Conservation (phyloP, 2,888 invertebrate species). For the Xanthorhoe spadicearia region DNA sequence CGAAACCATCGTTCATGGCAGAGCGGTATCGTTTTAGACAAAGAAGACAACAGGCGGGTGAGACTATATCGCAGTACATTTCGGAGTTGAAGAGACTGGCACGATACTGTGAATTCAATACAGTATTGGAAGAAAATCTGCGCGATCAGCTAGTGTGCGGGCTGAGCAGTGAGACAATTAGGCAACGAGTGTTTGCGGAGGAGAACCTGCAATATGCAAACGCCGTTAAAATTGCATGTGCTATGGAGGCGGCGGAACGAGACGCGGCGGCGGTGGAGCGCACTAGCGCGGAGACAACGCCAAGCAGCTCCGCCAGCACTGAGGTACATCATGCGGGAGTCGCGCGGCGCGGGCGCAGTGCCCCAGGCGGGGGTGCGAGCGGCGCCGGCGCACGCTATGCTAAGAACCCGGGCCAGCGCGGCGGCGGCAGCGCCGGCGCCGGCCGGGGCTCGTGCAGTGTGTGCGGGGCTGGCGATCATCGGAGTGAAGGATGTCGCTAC, state of each 20-base stretch:
- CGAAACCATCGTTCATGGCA: slow-evolving; percentile 8
- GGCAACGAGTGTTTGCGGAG: slow-evolving; percentile 3
- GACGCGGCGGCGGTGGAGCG: slow-evolving; percentile 10
- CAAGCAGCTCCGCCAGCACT: not conserved
- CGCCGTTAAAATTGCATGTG: slow-evolving; percentile 5
- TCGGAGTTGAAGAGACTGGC: not conserved
- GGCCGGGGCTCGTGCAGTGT: too few species aligned
- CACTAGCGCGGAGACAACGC: not conserved
- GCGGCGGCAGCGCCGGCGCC: too few species aligned
- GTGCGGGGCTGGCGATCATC: too few species aligned
- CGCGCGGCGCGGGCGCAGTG: not conserved
- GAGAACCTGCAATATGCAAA: slow-evolving; percentile 3
- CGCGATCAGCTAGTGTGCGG: slow-evolving; percentile 4
- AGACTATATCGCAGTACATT: not conserved
- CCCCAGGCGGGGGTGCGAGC: too few species aligned
- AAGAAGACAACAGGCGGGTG: not conserved
- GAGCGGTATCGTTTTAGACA: slow-evolving; percentile 7
- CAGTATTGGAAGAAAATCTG: slow-evolving; percentile 2
- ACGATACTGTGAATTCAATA: not conserved
- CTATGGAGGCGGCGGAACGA: not conserved
- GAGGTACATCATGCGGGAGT: not conserved
- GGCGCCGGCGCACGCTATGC: too few species aligned
- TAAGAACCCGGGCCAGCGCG: too few species aligned
- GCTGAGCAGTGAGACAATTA: slow-evolving; percentile 1
- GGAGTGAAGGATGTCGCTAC: too few species aligned